Evolutionary conservation across 2,797 vertebrate genomes (phyloP).

Genomic region (Anisognathus igniventris): DNA sequence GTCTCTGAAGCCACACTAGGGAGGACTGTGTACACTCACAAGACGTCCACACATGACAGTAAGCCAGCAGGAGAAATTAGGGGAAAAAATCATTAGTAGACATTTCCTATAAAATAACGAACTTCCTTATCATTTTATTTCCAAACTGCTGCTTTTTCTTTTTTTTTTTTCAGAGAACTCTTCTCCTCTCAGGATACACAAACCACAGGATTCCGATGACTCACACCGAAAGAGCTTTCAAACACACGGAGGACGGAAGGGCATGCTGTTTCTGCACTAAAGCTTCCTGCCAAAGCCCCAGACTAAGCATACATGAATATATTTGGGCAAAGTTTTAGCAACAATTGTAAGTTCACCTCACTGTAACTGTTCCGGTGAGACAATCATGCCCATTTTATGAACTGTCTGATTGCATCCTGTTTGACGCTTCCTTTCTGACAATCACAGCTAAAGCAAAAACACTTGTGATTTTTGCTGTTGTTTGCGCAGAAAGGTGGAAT

Average conservation of each 20-base stretch:
- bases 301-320: slow-evolving; percentile 65
- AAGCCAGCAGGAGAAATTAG: background rate
- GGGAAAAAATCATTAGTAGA: background rate
- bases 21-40: background rate
- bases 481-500: background rate
- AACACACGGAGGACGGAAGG: slow-evolving; percentile 76
- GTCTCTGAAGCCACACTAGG: background rate
- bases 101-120: slow-evolving; percentile 54
- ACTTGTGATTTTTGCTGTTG: background rate
- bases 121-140: slow-evolving; percentile 58
- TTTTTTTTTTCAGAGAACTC: background rate
- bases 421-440: slow-evolving; percentile 36
- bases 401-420: slow-evolving; percentile 66
- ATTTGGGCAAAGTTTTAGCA: slow-evolving; percentile 62
- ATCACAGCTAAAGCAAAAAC: background rate
- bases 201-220: slow-evolving; percentile 81
- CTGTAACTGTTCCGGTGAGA: slow-evolving; percentile 57
- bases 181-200: slow-evolving; percentile 77
- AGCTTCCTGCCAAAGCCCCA: slow-evolving; percentile 77
- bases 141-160: slow-evolving; percentile 20
- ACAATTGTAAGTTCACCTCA: slow-evolving; percentile 61
- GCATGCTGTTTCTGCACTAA: slow-evolving; percentile 72
- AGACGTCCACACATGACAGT: background rate
- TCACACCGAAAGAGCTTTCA: slow-evolving; percentile 73
- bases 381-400: slow-evolving; percentile 44